Evolutionary conservation across 2,888 invertebrate genomes (phyloP), one percentile per base, ranked within the genome.

Genomic region (Conchocele bisecta): DNA sequence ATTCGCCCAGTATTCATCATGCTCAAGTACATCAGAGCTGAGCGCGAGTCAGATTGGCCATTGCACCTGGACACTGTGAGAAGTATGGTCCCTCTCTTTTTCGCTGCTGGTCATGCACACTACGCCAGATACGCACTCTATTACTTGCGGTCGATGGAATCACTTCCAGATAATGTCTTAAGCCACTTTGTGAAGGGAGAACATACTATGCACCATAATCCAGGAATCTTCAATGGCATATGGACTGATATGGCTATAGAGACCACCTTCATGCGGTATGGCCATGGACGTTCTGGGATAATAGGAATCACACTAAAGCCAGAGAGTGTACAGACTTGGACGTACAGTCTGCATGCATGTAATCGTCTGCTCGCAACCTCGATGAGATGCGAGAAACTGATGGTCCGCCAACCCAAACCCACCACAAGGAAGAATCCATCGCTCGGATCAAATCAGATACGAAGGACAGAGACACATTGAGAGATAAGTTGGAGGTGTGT

Each of bases 211-310:
- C 64, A 66, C 9, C 74, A 82, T 44, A 68, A 66, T 20, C 50
- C 66, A 20, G 82, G 82, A 20, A 39, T 79, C 13, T 83, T 72
- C 67, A 83, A 83, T 60, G 81, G 73, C 2, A 74, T 81, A 0
- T 79, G 79, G 71, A 60, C 69, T 41, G 80, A 82, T 48, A 70
- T 79, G 74, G 76, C 63, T 42, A 83, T 81, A 20, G 82, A 83
- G 50, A 75, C 75, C 6, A 83, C n/a, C n/a, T n/a, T n/a, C n/a
- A n/a, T n/a, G n/a, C 78, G 73, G 15, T 83, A 83, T 67, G 79
- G 84, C 5, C 79, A 83, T 60, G 72, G 80, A 1, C 71, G 56
- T 20, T 24, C 54, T 37, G 79, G 72, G 5, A 60, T 81, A n/a
- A 56, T 83, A 13, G 71, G 82, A 20, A 56, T 70, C 15, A 81